Conservation (phyloP, 1,140 invertebrate species). For the Solen grandis region DNA sequence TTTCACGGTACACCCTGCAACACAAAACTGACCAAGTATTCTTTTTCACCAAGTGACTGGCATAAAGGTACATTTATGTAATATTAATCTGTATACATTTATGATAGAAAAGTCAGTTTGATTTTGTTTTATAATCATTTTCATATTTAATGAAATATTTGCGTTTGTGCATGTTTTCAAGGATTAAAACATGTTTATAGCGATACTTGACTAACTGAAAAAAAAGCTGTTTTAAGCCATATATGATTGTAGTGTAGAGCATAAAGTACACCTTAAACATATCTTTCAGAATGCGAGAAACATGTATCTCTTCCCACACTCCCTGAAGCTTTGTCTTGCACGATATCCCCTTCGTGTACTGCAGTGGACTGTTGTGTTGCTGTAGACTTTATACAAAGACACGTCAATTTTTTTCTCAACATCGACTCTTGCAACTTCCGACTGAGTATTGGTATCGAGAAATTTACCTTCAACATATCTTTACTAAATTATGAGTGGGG, state of each 20-base stretch:
- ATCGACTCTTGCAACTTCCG: background rate
- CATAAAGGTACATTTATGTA: background rate
- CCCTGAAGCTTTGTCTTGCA: background rate
- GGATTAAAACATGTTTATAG: too few relatives aligned
- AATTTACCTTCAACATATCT: background rate
- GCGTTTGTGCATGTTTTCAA: too few relatives aligned
- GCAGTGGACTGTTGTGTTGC: background rate
- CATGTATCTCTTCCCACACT: background rate
- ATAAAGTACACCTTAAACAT: too few relatives aligned
- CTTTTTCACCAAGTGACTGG: background rate
- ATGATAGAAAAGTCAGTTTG: too few relatives aligned
- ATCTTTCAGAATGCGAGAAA: background rate
- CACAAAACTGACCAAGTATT: background rate
- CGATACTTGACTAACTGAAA: too few relatives aligned
- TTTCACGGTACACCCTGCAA: background rate
- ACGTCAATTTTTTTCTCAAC: background rate
- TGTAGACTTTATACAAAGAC: background rate
- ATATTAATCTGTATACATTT: too few relatives aligned
- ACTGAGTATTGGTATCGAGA: background rate
- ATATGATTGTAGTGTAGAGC: too few relatives aligned
- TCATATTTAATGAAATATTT: too few relatives aligned
- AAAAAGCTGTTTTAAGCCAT: too few relatives aligned
- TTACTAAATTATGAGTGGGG: conserved; percentile 32
- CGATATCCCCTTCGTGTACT: background rate
- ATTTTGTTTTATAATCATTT: too few relatives aligned